Evolutionary conservation across 2,797 vertebrate genomes (phyloP), one percentile per base, ranked within the genome.

Genomic region (Linurgus olivaceus): DNA sequence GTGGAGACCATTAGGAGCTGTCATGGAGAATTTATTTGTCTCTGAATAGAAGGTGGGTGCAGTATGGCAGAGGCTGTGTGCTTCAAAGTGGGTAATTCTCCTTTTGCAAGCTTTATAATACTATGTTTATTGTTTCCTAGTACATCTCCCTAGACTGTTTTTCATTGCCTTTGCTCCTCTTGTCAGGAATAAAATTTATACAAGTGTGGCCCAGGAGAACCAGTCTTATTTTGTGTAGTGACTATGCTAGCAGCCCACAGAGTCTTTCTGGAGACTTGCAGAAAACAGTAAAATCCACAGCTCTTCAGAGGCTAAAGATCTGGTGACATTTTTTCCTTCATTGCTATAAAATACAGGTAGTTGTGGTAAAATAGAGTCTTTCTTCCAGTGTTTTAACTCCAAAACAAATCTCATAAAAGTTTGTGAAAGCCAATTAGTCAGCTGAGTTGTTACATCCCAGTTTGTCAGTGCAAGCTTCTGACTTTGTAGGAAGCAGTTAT

Each of bases 11-110:
- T 97, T 97, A 97, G 83, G 78, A 93, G 44, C 95, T 96, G 95
- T 96, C 96, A 86, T 8, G 58, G 95, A 95, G 86, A 97, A 97
- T 98, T 96, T 96, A 97, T 97, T 93, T 96, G 76, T 87, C 92
- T 96, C 96, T 96, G 95, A 97, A 93, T 90, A 73, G 81, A 96
- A 93, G 59, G 90, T 87, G 80, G 94, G 94, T 93, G 67, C 91
- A 87, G 88, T 88, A 54, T 7, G 6, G 25, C 52, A 80, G 83
- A 74, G 88, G 28, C 76, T 58, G 51, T 42, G 14, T 40, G 37
- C 62, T 95, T 96, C 54, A 2, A 80, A 93, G 33, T 66, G 82
- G 91, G 81, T 96, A 96, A 91, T 96, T 96, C 90, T 97, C 70
- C 44, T 91, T 94, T 95, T 90, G 70, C 78, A 87, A 88, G 92